Conservation (phyloP, 2,888 invertebrate species). For the Metalampra italica region DNA sequence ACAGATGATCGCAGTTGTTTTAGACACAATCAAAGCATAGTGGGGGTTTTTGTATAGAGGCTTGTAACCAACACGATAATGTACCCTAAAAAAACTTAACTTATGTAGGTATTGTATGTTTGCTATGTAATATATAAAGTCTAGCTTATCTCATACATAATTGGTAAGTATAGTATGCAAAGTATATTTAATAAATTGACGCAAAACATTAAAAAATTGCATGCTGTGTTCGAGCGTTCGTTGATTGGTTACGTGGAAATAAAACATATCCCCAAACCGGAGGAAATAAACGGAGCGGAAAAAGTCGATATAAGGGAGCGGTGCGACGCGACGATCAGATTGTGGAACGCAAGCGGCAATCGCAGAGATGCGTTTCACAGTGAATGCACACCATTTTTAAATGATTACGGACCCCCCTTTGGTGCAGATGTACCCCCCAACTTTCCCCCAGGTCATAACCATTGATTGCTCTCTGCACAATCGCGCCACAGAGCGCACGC, state of each 20-base stretch:
- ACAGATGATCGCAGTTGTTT: no score
- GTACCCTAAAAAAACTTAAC: no score
- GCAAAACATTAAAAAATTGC: constrained; percentile 16
- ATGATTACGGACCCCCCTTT: constrained; percentile 39
- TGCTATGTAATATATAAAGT: no score
- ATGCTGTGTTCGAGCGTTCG: constrained; percentile 49
- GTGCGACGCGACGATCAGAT: constrained; percentile 57
- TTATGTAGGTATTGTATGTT: no score
- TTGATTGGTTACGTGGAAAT: constrained; percentile 72
- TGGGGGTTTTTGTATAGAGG: no score
- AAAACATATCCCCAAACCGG: constrained; percentile 73
- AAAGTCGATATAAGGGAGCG: constrained; percentile 68
- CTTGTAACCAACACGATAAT: no score
- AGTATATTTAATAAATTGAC: no score
- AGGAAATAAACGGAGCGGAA: constrained; percentile 71
- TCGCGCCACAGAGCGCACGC: constrained; percentile 53
- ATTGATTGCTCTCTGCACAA: constrained; percentile 61
- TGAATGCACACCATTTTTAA: constrained; percentile 63
- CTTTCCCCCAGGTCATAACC: constrained; percentile 47
- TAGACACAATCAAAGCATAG: no score
- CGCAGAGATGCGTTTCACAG: constrained; percentile 65
- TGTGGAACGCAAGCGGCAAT: constrained; percentile 68
- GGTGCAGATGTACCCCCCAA: constrained; percentile 23
- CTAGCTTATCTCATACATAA: no score
- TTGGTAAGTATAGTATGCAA: no score